These are phyloP conservation scores for Syngnathus floridae DNA, from an alignment of 2,113 vertebrate genomes.

Conservation along the genomic window DNA sequence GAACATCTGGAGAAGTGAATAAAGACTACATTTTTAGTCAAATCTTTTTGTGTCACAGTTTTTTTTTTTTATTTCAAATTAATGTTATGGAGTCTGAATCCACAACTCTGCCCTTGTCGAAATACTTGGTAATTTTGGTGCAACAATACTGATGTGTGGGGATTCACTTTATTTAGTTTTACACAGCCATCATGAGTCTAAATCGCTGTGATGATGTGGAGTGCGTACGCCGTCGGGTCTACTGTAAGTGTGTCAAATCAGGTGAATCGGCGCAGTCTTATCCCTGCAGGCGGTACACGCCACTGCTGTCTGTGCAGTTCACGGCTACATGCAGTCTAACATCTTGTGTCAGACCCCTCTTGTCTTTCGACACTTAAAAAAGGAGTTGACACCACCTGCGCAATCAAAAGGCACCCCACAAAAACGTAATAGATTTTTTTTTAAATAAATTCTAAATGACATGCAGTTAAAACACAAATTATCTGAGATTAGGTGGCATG, in stretches of 20 bases:
- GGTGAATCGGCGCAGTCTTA: slow-evolving; percentile 33
- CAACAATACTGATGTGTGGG: neutral
- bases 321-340: slow-evolving; percentile 35
- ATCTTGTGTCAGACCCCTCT: slow-evolving; percentile 24
- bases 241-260: slow-evolving; percentile 50
- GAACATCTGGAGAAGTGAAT: neutral
- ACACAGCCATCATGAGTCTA: slow-evolving; percentile 21
- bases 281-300: slow-evolving; percentile 42
- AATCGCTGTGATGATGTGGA: neutral
- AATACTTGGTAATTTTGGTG: too few relatives aligned
- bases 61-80: too few relatives aligned
- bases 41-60: neutral
- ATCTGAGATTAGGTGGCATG: neutral
- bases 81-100: too few relatives aligned
- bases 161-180: slow-evolving; percentile 23
- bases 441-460: too few relatives aligned
- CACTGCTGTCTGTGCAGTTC: slow-evolving; percentile 44
- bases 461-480: too few relatives aligned
- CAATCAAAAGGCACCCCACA: neutral
- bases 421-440: too few relatives aligned
- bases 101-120: too few relatives aligned
- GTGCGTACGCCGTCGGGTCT: slow-evolving; percentile 18
- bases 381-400: slow-evolving; percentile 7
- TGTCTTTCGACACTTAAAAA: neutral
- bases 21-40: neutral